These are phyloP conservation scores for Tenthredo notha DNA, from an alignment of 2,888 invertebrate species.

Conservation along the genomic window DNA sequence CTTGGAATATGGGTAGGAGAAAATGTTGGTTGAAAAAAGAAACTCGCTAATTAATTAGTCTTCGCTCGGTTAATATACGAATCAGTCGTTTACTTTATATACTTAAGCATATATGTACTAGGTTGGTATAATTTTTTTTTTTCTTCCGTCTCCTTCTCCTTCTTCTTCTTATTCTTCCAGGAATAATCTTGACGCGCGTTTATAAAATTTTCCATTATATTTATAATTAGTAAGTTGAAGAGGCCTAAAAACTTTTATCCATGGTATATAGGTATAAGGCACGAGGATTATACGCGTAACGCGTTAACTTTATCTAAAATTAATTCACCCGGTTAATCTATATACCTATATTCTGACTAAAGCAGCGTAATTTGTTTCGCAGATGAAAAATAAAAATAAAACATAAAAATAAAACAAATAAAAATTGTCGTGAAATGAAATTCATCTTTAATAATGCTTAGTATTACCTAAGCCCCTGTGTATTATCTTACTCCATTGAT, in stretches of 20 bases:
- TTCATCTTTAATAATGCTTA: background rate
- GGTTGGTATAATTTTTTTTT: too few relatives aligned
- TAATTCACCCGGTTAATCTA: background rate
- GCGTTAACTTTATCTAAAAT: conserved; percentile 12
- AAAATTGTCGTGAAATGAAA: background rate
- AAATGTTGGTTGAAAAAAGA: background rate
- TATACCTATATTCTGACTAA: background rate
- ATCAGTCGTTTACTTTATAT: conserved; percentile 6
- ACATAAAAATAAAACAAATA: background rate
- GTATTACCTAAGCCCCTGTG: too few relatives aligned
- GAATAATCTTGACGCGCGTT: conserved; percentile 1
- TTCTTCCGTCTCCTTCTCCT: too few relatives aligned
- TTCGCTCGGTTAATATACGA: background rate
- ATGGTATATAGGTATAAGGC: background rate
- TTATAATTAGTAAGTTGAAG: background rate
- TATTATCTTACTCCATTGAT: background rate
- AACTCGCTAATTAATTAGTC: conserved; percentile 2
- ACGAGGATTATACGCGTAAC: background rate
- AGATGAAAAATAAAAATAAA: background rate
- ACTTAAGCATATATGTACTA: background rate
- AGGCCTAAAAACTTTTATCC: background rate
- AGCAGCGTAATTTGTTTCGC: background rate
- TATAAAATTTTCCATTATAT: background rate
- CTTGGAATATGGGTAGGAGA: background rate
- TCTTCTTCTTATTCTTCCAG: background rate